phyloP scores from a whole-genome alignment of 2,888 invertebrate species.

The Ephialtes manifestator region DNA sequence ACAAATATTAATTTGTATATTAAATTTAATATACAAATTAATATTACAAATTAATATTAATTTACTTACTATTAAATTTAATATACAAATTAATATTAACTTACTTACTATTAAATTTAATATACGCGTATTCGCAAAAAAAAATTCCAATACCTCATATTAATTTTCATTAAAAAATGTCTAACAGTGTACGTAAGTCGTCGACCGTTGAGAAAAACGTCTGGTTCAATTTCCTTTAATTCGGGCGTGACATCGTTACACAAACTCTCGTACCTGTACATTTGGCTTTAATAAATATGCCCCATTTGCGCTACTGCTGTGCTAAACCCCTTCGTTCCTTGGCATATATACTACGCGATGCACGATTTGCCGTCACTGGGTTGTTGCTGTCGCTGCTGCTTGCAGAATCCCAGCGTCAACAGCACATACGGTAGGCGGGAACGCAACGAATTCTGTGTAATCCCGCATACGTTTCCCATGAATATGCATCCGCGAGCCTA shows the following conservation, averaged over 20 bases:
- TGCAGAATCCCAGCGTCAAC: constrained; percentile 32
- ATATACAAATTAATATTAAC: too few relatives aligned
- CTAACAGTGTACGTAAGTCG: background rate
- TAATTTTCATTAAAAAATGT: too few relatives aligned
- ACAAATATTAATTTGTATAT: too few relatives aligned
- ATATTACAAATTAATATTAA: too few relatives aligned
- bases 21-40: too few relatives aligned
- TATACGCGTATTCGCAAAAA: too few relatives aligned
- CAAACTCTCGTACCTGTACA: constrained; percentile 12
- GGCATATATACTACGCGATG: constrained; percentile 50
- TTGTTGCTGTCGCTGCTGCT: constrained; percentile 27
- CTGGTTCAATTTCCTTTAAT: constrained; percentile 60
- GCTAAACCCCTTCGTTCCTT: constrained; percentile 59
- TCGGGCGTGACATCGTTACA: constrained; percentile 32
- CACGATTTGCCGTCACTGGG: constrained; percentile 45
- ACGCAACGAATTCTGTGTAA: constrained; percentile 81
- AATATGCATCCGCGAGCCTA: constrained; percentile 84
- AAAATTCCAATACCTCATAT: too few relatives aligned
- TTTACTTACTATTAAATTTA: too few relatives aligned
- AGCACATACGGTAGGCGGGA: constrained; percentile 77
- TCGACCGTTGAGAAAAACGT: constrained; percentile 54
- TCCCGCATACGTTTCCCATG: constrained; percentile 84
- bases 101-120: too few relatives aligned
- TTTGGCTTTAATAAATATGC: constrained; percentile 77
- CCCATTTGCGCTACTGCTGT: constrained; percentile 39